Conservation (phyloP, 2,797 vertebrate genomes). For the Remorina albescens region DNA sequence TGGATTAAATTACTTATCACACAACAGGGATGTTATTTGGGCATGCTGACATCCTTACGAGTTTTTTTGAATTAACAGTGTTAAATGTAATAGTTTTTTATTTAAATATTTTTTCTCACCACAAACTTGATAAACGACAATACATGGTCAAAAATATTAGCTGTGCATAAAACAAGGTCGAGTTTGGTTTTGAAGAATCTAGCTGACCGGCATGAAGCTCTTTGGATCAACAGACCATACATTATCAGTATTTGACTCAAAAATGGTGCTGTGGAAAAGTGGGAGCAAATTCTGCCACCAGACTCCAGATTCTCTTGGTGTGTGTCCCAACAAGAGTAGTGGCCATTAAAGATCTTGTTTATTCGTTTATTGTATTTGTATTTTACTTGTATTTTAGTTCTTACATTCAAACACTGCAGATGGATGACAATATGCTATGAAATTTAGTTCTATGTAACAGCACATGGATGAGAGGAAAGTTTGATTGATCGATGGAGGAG, state of each 20-base stretch:
- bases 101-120: no score
- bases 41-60: no score
- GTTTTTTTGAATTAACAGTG: not conserved
- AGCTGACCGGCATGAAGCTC: not conserved
- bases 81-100: not conserved
- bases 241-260: not conserved
- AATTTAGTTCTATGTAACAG: no score
- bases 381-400: no score
- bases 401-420: no score
- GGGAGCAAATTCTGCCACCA: no score
- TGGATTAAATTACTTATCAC: slow-evolving; percentile 47
- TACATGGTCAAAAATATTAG: not conserved
- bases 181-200: not conserved
- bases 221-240: not conserved
- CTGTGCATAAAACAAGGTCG: not conserved
- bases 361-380: no score
- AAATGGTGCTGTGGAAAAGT: not conserved
- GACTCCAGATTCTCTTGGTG: not conserved
- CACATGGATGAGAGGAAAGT: no score
- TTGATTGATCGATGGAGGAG: no score
- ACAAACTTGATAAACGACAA: no score
- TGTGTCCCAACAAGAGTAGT: not conserved
- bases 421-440: no score
- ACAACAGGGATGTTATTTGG: not conserved
- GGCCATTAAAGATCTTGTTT: no score